A percentile compares a stretch with the other conserved stretches of the same genome.
Evolutionary conservation across 2,113 vertebrate species (phyloP).

Genomic region (Picathartes gymnocephalus): DNA sequence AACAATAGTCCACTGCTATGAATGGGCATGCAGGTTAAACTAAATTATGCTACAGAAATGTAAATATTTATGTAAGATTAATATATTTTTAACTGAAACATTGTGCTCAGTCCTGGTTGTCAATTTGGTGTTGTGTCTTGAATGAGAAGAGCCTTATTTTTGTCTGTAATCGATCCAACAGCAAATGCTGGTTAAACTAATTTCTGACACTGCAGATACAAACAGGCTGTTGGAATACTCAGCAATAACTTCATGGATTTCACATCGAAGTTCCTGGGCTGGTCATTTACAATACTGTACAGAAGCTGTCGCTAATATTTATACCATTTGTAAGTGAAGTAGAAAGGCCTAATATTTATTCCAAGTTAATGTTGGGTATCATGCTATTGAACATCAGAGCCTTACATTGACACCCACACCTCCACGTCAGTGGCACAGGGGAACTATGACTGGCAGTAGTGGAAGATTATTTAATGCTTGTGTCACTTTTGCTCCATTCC

Average conservation of each 20-base stretch:
- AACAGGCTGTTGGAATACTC: neutral
- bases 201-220: neutral
- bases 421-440: neutral
- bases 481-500: constrained; percentile 20
- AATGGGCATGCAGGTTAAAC: neutral
- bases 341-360: constrained; percentile 1
- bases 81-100: neutral
- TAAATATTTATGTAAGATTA: neutral
- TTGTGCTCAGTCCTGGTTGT: neutral
- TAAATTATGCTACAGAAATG: neutral
- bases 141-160: neutral
- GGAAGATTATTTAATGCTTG: neutral
- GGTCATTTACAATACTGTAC: neutral
- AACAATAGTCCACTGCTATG: neutral
- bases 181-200: neutral
- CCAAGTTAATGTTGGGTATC: neutral
- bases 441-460: neutral
- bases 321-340: neutral
- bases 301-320: neutral
- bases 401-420: neutral
- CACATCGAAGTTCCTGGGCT: neutral
- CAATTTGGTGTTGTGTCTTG: neutral
- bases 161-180: neutral
- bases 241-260: neutral
- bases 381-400: neutral